Conservation (phyloP, 2,797 vertebrate genomes). For the Bucorvus abyssinicus region DNA sequence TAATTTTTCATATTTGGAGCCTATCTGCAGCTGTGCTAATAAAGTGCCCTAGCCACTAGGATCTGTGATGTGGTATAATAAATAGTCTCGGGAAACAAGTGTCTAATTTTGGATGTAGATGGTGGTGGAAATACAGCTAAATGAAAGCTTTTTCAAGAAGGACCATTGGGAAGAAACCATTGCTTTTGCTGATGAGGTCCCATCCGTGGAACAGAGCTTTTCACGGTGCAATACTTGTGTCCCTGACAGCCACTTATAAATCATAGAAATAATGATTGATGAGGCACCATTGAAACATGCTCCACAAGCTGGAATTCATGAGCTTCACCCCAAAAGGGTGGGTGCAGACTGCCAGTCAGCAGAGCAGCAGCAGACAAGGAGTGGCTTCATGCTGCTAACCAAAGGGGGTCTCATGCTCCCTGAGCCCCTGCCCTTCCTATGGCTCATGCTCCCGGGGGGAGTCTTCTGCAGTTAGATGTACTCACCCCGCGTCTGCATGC, state of each 20-base stretch:
- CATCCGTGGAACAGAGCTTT: neutral
- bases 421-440: accelerated
- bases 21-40: neutral
- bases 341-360: neutral
- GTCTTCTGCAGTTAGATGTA: neutral
- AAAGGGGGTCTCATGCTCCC: neutral
- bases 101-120: neutral
- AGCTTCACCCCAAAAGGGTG: neutral
- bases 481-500: neutral
- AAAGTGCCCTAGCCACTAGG: neutral
- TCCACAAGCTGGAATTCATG: neutral
- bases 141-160: neutral
- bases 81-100: neutral
- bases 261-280: neutral
- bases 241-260: neutral
- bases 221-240: neutral
- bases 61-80: neutral
- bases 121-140: neutral
- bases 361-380: neutral
- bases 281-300: neutral
- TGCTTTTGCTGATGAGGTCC: neutral
- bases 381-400: accelerated
- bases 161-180: neutral
- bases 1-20: neutral
- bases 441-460: accelerated